These are phyloP conservation scores for Pristionchus exspectatus DNA, from an alignment of 2,888 invertebrate species.

Conservation along the genomic window DNA sequence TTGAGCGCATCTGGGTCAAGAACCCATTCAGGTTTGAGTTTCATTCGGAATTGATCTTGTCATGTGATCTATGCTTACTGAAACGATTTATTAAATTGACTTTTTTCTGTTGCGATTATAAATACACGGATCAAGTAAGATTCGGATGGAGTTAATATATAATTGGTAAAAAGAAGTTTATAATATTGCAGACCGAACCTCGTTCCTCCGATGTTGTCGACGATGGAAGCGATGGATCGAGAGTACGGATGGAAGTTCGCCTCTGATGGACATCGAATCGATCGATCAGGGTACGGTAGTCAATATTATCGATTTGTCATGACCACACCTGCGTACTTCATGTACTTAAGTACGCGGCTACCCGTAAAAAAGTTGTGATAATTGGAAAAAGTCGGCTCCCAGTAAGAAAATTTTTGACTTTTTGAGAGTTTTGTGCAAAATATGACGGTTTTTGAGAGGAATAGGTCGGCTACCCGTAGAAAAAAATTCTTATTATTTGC, in stretches of 20 bases:
- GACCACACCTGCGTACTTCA: too few relatives aligned
- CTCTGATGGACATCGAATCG: neutral
- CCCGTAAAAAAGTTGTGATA: too few relatives aligned
- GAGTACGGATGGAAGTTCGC: conserved; percentile 47
- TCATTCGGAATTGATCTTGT: neutral
- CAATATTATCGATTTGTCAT: too few relatives aligned
- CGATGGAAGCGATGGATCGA: neutral
- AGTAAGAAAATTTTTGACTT: too few relatives aligned
- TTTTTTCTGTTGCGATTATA: neutral
- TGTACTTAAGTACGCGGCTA: too few relatives aligned
- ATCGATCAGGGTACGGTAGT: neutral
- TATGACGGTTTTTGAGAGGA: too few relatives aligned
- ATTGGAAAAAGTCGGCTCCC: too few relatives aligned
- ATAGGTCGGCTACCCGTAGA: too few relatives aligned
- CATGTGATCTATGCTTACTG: too few relatives aligned
- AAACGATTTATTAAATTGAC: neutral
- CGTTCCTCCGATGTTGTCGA: neutral
- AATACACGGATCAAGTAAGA: neutral
- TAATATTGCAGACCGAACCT: conserved; percentile 27
- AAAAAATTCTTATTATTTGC: too few relatives aligned
- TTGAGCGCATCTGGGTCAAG: conserved; percentile 28
- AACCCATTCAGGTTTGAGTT: neutral
- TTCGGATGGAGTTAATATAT: too few relatives aligned
- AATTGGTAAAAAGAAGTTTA: neutral
- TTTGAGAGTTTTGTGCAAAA: too few relatives aligned